Conservation (phyloP, 1,140 invertebrate species). For the Aphelenchoides besseyi region DNA sequence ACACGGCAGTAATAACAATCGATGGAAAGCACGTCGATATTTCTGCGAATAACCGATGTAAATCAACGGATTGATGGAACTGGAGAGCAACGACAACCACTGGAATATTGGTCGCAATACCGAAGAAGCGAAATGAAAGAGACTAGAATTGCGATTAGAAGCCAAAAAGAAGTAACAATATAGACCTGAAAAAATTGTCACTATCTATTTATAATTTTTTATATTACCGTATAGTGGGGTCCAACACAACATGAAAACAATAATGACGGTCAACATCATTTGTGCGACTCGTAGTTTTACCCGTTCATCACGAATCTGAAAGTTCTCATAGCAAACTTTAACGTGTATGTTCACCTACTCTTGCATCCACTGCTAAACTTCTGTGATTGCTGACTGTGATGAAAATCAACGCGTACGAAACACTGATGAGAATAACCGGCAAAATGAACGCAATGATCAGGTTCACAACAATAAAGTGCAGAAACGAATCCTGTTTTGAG, state of each 20-base stretch:
- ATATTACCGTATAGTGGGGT: conserved; percentile 84
- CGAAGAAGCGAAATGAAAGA: conserved; percentile 48
- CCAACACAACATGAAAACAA: conserved; percentile 86
- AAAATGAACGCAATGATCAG: conserved; percentile 57
- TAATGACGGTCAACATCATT: conserved; percentile 90
- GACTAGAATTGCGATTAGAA: conserved; percentile 35
- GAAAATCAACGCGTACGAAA: conserved; percentile 55
- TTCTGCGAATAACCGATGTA: conserved; percentile 96
- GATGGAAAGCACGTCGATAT: conserved; percentile 84
- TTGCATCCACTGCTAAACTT: conserved; percentile 73
- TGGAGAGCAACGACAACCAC: conserved; percentile 91
- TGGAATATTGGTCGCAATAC: conserved; percentile 76
- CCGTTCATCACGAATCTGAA: conserved; percentile 72
- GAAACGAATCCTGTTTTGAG: conserved; percentile 46
- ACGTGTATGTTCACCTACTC: conserved; percentile 66
- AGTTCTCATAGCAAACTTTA: neutral
- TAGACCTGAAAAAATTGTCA: no score
- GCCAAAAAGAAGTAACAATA: conserved; percentile 50
- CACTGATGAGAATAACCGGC: conserved; percentile 51
- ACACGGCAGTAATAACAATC: conserved; percentile 70
- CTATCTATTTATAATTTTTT: no score
- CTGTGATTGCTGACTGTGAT: conserved; percentile 50
- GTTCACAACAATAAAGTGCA: conserved; percentile 55
- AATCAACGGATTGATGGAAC: conserved; percentile 93
- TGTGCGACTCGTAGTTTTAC: conserved; percentile 89